Base-by-base conservation (phyloP, 2,797 vertebrate species). In the Oryzias dopingdopingensis region DNA sequence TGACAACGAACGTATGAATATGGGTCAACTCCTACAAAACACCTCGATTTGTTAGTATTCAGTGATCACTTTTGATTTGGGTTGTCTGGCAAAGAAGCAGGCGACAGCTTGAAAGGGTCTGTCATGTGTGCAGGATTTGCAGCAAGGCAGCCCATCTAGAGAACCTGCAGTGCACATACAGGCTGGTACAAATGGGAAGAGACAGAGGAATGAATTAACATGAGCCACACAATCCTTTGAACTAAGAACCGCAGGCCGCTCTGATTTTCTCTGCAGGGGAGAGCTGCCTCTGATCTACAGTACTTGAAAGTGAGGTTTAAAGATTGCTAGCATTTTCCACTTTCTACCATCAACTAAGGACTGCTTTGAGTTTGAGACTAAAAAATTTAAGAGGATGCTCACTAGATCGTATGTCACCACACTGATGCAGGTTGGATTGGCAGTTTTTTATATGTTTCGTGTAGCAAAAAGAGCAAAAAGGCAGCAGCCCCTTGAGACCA, bases 281-380 rank as follows among this genome's bases (percentile, higher is more conserved):
- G 57, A 15, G 6, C 49, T 4, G 23, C 49, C 81, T 83, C 74
- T 86, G 75, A 80, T 78, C 76, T 61, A 66, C 72, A 22, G 20
- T 22, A 22, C 3, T 69, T 81, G 65, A 76, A 60, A 76, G 72
- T 56, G 57, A 69, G 74, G 56, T 49, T 76, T 77, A 71, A 58
- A 62, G 63, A 74, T 76, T 55, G 59, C 51, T 65, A 65, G 45
- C 32, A 52, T 60, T 52, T 62, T 29, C 22, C 16, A 54, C 14
- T 46, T 59, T 69, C 65, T 62, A 52, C 69, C 65, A 49, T 80
- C 59, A 66, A 60, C 32, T 42, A 16, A 73, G 58, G 1, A 41
- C 61, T 15, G 54, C 63, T 70, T 74, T 44, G 54, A 51, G 52
- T 56, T 49, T n/a, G 47, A 50, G 51, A 54, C 70, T 82, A 52